Percentiles rank a stretch among this genome's conserved stretches.
These are phyloP conservation scores for Numida meleagris DNA, from an alignment of 2,113 vertebrate genomes.

Conservation along the genomic window DNA sequence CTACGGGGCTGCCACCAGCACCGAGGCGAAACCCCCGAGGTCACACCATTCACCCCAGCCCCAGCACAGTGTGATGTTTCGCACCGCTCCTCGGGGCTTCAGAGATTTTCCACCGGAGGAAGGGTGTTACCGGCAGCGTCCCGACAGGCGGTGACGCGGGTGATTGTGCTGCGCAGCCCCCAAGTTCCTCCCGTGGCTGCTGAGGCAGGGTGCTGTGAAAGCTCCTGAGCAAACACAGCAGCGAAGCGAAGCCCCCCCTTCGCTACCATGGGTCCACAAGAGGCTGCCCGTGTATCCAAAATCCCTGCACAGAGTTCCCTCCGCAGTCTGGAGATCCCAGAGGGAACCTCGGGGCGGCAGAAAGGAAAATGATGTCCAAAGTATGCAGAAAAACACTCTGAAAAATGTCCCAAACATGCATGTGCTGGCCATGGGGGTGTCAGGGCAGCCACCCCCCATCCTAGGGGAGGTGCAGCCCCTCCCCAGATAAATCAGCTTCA, in stretches of 20 bases:
- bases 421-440: neutral
- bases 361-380: neutral
- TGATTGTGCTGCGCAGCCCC: constrained; percentile 19
- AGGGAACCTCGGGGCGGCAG: neutral
- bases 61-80: neutral
- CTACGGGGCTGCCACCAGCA: neutral
- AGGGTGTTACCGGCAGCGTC: constrained; percentile 60
- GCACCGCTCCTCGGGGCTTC: neutral
- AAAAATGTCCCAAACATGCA: neutral
- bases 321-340: neutral
- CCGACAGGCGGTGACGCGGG: constrained; percentile 21
- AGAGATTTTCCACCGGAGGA: constrained; percentile 68
- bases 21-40: neutral
- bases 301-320: neutral
- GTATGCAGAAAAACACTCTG: neutral
- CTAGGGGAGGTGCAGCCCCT: neutral
- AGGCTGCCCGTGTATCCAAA: neutral
- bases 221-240: neutral
- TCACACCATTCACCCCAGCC: neutral
- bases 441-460: neutral
- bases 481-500: neutral
- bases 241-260: neutral
- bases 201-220: neutral
- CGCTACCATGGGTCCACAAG: neutral
- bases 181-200: constrained; percentile 36